A percentile compares a stretch with the other conserved stretches of the same genome.
Conservation (phyloP, 2,113 vertebrate genomes). For the Caranx ignobilis region DNA sequence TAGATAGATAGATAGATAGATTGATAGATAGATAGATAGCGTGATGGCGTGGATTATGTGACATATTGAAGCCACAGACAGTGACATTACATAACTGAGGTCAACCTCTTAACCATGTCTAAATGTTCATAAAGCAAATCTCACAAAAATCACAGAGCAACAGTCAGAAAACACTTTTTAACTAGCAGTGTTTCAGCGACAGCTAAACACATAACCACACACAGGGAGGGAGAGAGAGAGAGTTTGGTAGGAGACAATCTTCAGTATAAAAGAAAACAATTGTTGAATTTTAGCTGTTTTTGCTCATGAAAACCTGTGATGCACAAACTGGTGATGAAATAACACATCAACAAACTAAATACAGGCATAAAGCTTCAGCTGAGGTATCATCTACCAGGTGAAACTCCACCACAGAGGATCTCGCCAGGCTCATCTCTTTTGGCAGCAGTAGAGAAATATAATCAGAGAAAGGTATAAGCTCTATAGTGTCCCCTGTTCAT, state of each 20-base stretch:
- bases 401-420: not conserved
- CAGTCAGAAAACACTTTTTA: not conserved
- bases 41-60: too few relatives aligned
- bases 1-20: not conserved
- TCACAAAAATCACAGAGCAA: not conserved
- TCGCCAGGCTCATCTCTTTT: not conserved
- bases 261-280: not conserved
- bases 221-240: not conserved
- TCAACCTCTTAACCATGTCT: not conserved
- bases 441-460: not conserved
- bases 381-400: not conserved
- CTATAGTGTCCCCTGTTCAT: not conserved
- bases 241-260: not conserved
- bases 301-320: not conserved
- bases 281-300: not conserved
- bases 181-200: not conserved
- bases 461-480: conserved; percentile 20
- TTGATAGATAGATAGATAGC: not conserved
- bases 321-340: not conserved
- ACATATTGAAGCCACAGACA: not conserved
- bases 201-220: conserved; percentile 11
- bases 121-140: not conserved
- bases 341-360: not conserved
- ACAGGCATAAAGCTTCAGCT: not conserved
- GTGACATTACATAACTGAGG: conserved; percentile 2